phyloP scores from a whole-genome alignment of 2,113 vertebrate species.

The Corynorhinus townsendii region DNA sequence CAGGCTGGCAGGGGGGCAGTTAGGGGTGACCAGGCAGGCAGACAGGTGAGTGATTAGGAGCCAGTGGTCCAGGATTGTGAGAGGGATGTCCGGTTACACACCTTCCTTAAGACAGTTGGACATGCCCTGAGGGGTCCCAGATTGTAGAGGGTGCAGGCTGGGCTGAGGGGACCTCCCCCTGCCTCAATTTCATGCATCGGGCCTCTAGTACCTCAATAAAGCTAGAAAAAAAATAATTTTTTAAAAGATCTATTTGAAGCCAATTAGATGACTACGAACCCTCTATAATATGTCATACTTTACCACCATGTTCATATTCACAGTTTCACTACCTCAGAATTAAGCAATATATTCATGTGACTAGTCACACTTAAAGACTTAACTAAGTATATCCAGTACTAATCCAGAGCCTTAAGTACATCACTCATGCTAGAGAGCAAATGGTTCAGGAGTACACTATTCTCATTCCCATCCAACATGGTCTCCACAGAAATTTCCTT shows the following conservation, averaged over 20 bases:
- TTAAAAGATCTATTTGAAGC: background rate
- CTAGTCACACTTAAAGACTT: background rate
- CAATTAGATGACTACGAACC: background rate
- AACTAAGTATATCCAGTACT: background rate
- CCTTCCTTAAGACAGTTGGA: no score
- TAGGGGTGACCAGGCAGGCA: no score
- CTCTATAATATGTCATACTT: background rate
- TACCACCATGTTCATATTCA: background rate
- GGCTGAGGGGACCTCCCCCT: no score
- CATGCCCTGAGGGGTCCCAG: no score
- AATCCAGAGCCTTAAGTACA: background rate
- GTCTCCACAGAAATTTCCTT: background rate
- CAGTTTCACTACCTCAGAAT: background rate
- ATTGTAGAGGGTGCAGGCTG: no score
- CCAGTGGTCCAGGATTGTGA: no score
- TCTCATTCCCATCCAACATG: background rate
- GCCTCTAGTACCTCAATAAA: background rate
- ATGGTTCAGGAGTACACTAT: background rate
- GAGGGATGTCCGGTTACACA: no score
- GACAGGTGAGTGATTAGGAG: no score
- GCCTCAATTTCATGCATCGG: no score
- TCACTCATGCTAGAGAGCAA: background rate
- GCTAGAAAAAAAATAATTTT: background rate
- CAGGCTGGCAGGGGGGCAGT: no score
- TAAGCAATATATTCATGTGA: background rate